A percentile compares a stretch with the other conserved stretches of the same genome.
Conservation (phyloP, 2,888 invertebrate species). For the Lutraria lutraria region DNA sequence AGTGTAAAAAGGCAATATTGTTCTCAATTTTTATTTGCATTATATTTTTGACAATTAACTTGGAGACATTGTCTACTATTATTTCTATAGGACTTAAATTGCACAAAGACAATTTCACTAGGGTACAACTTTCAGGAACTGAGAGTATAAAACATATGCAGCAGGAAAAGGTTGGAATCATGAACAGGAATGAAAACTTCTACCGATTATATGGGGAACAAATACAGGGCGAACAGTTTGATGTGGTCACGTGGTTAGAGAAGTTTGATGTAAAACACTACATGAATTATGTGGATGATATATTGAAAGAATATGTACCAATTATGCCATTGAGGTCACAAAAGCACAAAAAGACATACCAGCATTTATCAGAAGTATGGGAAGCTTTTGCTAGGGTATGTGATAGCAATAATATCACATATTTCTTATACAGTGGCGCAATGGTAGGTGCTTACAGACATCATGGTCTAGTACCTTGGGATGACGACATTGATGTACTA, state of each 20-base stretch:
- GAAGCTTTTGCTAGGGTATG: background rate
- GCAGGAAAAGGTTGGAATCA: background rate
- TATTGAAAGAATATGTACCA: background rate
- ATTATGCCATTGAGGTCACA: background rate
- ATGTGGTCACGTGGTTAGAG: background rate
- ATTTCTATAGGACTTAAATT: background rate
- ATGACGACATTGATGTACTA: constrained; percentile 32
- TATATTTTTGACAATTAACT: background rate
- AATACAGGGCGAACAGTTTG: background rate
- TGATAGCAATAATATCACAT: constrained; percentile 9
- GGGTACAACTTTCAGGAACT: background rate
- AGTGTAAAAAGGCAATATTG: background rate
- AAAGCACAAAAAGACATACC: background rate
- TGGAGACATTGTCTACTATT: background rate
- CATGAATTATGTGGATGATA: background rate
- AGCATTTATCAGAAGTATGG: background rate
- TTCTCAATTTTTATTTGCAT: background rate
- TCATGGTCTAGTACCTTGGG: constrained; percentile 33
- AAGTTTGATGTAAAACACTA: background rate
- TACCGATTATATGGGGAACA: background rate
- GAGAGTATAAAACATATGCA: background rate
- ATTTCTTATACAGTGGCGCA: constrained; percentile 31
- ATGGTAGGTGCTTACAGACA: constrained; percentile 30
- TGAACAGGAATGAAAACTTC: background rate
- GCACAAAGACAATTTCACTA: background rate